Evolutionary conservation across 2,113 vertebrate genomes (phyloP).

Genomic region (Reinhardtius hippoglossoides): DNA sequence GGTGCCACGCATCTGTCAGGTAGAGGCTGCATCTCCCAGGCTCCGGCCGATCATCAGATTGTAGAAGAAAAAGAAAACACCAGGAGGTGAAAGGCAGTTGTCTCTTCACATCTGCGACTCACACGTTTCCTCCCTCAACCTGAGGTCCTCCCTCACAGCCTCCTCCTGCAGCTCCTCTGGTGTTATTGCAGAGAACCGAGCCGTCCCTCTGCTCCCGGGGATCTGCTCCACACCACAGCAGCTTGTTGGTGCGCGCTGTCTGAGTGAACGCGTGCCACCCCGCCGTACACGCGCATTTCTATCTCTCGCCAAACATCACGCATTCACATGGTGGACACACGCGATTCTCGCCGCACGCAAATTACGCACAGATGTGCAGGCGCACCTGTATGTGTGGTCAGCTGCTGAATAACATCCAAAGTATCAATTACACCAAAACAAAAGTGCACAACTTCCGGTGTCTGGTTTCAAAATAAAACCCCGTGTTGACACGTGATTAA

Average conservation of each 20-base stretch:
- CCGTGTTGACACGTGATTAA: neutral
- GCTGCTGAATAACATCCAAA: conserved; percentile 14
- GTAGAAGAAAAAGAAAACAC: neutral
- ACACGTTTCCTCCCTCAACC: neutral
- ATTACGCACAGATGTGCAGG: conserved; percentile 44
- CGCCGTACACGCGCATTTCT: conserved; percentile 16
- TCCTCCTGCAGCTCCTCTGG: conserved; percentile 13
- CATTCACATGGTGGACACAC: conserved; percentile 10
- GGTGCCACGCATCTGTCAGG: conserved; percentile 68
- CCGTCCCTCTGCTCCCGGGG: conserved; percentile 56
- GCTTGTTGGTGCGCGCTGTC: conserved; percentile 67
- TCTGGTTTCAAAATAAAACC: conserved; percentile 72
- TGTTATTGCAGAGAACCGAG: conserved; percentile 26
- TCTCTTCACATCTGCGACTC: conserved; percentile 21
- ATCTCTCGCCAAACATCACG: conserved; percentile 6
- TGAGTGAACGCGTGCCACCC: conserved; percentile 49
- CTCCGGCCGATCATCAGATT: conserved; percentile 35
- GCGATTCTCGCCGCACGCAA: neutral
- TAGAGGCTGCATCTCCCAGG: conserved; percentile 60
- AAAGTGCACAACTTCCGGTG: conserved; percentile 46
- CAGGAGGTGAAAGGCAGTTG: conserved; percentile 28
- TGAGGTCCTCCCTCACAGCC: conserved; percentile 1
- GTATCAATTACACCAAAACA: conserved; percentile 7
- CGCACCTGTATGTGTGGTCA: conserved; percentile 67
- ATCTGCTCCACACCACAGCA: conserved; percentile 35